These are phyloP conservation scores for Alligator mississippiensis DNA, from an alignment of 2,113 vertebrate species.

Conservation along the genomic window DNA sequence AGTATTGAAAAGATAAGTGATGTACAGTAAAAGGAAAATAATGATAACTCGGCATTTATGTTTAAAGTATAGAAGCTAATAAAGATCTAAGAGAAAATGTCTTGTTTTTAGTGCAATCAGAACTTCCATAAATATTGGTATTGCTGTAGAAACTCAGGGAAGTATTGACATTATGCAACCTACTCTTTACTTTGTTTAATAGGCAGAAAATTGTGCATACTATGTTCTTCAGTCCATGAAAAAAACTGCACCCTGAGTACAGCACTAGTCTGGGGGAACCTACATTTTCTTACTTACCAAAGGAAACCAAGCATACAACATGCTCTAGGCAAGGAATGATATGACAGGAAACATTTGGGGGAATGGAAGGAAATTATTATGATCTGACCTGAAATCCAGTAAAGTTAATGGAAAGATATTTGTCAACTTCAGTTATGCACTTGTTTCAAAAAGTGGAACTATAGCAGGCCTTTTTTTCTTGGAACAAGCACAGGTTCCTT, in stretches of 20 bases:
- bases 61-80: background rate
- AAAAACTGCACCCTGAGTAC: background rate
- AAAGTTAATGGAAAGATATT: background rate
- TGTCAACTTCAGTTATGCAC: too few species aligned
- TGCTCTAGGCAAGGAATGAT: background rate
- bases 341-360: too few species aligned
- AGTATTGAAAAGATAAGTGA: background rate
- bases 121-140: background rate
- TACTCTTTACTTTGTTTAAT: constrained; percentile 4
- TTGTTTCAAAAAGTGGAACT: background rate
- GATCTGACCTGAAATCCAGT: background rate
- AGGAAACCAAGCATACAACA: background rate
- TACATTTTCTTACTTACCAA: background rate
- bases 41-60: background rate
- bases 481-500: background rate
- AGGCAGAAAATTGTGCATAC: background rate
- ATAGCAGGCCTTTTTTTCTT: background rate
- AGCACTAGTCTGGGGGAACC: background rate
- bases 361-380: background rate
- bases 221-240: background rate
- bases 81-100: background rate
- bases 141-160: background rate
- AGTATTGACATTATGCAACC: constrained; percentile 5
- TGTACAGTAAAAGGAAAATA: background rate
- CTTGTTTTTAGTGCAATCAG: background rate